Conservation (phyloP, 1,140 invertebrate species). For the Diprion similis region DNA sequence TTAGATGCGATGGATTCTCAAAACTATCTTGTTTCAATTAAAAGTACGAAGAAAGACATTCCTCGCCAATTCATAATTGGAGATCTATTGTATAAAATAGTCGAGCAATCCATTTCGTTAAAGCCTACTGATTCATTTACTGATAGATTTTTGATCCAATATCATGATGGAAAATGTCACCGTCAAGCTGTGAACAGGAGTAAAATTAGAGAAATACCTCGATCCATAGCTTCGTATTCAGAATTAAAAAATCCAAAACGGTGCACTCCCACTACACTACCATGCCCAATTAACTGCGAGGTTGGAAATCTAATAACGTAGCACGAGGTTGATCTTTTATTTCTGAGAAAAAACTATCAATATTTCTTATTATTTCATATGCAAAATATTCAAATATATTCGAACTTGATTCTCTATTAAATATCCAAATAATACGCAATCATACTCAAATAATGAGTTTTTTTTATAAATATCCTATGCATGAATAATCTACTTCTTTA, state of each 20-base stretch:
- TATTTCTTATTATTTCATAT: not conserved
- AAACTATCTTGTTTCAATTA: conserved; percentile 20
- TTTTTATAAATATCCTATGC: not conserved
- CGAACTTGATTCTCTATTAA: not conserved
- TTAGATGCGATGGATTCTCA: conserved; percentile 19
- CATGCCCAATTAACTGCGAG: conserved; percentile 20
- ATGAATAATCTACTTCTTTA: not conserved
- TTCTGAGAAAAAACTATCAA: not conserved
- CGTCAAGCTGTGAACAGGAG: conserved; percentile 25
- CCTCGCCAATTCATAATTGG: conserved; percentile 23
- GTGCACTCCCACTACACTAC: conserved; percentile 16
- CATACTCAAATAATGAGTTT: conserved; percentile 1
- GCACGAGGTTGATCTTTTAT: conserved; percentile 11
- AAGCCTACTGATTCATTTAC: conserved; percentile 11
- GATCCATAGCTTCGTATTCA: conserved; percentile 24
- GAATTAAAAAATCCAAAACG: conserved; percentile 22
- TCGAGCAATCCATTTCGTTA: conserved; percentile 19
- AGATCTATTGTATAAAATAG: conserved; percentile 23
- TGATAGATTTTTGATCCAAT: conserved; percentile 26
- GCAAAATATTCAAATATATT: not conserved
- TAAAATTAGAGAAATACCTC: conserved; percentile 25
- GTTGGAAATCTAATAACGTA: conserved; percentile 12
- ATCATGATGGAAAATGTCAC: conserved; percentile 25
- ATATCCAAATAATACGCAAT: conserved; percentile 3
- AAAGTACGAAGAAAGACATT: conserved; percentile 22